phyloP scores from a whole-genome alignment of 1,140 invertebrate species.

The Copidosoma floridanum region DNA sequence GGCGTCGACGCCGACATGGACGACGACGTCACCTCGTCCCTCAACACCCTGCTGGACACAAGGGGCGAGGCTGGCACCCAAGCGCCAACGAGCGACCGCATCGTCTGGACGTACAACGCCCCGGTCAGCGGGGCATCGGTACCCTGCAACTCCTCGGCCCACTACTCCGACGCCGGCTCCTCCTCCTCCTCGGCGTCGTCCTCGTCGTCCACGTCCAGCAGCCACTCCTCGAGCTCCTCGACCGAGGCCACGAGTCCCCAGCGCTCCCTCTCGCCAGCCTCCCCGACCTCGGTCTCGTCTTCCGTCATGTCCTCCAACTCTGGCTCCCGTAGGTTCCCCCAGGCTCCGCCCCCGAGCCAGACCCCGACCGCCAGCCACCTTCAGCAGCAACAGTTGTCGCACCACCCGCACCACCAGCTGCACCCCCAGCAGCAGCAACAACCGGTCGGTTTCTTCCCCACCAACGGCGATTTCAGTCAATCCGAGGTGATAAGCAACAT shows the following conservation, averaged over 20 bases:
- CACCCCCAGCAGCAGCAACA: constrained; percentile 41
- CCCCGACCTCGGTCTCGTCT: constrained; percentile 81
- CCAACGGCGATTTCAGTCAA: constrained; percentile 67
- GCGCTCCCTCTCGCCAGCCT: constrained; percentile 71
- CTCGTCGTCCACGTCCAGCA: constrained; percentile 52
- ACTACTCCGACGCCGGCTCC: constrained; percentile 54
- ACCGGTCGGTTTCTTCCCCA: constrained; percentile 20
- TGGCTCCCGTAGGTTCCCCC: constrained; percentile 55
- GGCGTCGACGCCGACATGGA: constrained; percentile 87
- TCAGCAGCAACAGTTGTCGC: constrained; percentile 8
- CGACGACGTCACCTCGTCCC: constrained; percentile 87
- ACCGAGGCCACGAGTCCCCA: constrained; percentile 66
- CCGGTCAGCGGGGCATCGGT: constrained; percentile 57
- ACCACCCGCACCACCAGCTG: constrained; percentile 33
- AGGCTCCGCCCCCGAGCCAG: constrained; percentile 31
- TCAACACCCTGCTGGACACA: constrained; percentile 86
- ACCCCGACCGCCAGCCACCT: constrained; percentile 16
- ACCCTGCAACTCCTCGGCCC: constrained; percentile 39
- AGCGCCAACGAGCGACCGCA: constrained; percentile 62
- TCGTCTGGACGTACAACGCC: constrained; percentile 90
- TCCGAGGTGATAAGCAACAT: constrained; percentile 83
- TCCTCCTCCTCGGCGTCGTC: constrained; percentile 57
- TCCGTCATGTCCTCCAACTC: constrained; percentile 78
- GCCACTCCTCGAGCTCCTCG: constrained; percentile 59
- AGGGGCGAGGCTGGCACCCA: constrained; percentile 67